These are phyloP conservation scores for Cotesia chilonis DNA, from an alignment of 1,140 invertebrate genomes.

Conservation along the genomic window DNA sequence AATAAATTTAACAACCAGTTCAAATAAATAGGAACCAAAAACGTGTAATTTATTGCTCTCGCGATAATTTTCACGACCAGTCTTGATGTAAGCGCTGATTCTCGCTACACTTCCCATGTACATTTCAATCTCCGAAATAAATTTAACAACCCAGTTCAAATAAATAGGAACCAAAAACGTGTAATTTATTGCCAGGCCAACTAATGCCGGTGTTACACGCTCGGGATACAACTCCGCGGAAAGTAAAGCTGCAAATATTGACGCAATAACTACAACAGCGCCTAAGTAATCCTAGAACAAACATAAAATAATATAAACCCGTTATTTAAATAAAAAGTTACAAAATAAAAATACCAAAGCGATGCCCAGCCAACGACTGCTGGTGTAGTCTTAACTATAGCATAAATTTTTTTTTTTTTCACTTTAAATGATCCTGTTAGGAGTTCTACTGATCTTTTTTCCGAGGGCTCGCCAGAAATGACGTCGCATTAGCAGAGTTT, in stretches of 20 bases:
- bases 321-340: conserved; percentile 3
- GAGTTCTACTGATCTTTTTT: no score
- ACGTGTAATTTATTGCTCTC: conserved; percentile 72
- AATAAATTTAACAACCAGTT: conserved; percentile 66
- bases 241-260: conserved; percentile 72
- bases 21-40: no score
- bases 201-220: conserved; percentile 70
- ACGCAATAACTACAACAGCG: conserved; percentile 77
- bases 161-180: conserved; percentile 83
- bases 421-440: no score
- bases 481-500: no score
- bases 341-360: conserved; percentile 71
- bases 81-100: conserved; percentile 70
- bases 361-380: conserved; percentile 84
- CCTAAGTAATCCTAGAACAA: conserved; percentile 82
- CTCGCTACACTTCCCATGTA: conserved; percentile 81
- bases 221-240: conserved; percentile 66
- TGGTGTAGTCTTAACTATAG: conserved; percentile 63
- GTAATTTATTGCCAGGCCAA: conserved; percentile 81
- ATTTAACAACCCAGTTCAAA: conserved; percentile 83
- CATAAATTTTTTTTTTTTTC: no score
- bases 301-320: conserved; percentile 32
- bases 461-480: no score
- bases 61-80: conserved; percentile 69
- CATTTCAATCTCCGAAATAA: conserved; percentile 80